These are phyloP conservation scores for Habroteleia sp. DNA, from an alignment of 2,888 invertebrate species.

Conservation along the genomic window DNA sequence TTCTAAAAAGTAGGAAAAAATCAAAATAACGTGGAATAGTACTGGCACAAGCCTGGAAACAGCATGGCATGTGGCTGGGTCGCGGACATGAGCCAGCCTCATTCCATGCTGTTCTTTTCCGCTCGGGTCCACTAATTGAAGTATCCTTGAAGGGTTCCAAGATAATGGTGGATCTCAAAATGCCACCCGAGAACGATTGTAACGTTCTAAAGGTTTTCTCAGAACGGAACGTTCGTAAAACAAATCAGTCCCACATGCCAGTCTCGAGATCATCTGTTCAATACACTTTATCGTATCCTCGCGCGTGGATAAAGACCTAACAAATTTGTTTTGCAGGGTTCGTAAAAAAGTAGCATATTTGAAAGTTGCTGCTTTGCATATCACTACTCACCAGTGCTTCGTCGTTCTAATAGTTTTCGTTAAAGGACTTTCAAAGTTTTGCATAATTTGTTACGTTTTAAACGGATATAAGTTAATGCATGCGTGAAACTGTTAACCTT, in stretches of 20 bases:
- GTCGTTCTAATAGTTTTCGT: too few relatives aligned
- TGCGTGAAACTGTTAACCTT: too few relatives aligned
- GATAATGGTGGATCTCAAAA: constrained; percentile 42
- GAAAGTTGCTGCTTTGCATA: constrained; percentile 13
- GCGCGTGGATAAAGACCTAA: constrained; percentile 27
- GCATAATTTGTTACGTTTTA: too few relatives aligned
- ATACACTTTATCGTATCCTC: constrained; percentile 41
- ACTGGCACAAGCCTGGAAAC: too few relatives aligned
- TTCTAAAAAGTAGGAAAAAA: too few relatives aligned
- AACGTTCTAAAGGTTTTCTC: constrained; percentile 40
- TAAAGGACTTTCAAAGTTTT: too few relatives aligned
- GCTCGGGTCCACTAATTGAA: constrained; percentile 53
- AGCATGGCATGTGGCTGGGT: too few relatives aligned
- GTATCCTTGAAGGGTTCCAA: constrained; percentile 44
- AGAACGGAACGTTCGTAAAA: constrained; percentile 41
- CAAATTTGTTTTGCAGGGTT: neutral
- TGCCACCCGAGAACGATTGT: constrained; percentile 27
- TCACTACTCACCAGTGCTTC: too few relatives aligned
- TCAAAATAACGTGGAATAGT: too few relatives aligned
- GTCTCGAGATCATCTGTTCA: constrained; percentile 29
- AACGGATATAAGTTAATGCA: too few relatives aligned
- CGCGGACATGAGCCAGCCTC: too few relatives aligned
- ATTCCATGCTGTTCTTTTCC: too few relatives aligned
- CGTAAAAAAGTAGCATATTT: constrained; percentile 4
- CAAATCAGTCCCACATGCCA: constrained; percentile 36